Percentiles rank a stretch among this genome's conserved stretches.
These are phyloP conservation scores for Trachelus stipa DNA, from an alignment of 2,888 invertebrate species.

Conservation along the genomic window DNA sequence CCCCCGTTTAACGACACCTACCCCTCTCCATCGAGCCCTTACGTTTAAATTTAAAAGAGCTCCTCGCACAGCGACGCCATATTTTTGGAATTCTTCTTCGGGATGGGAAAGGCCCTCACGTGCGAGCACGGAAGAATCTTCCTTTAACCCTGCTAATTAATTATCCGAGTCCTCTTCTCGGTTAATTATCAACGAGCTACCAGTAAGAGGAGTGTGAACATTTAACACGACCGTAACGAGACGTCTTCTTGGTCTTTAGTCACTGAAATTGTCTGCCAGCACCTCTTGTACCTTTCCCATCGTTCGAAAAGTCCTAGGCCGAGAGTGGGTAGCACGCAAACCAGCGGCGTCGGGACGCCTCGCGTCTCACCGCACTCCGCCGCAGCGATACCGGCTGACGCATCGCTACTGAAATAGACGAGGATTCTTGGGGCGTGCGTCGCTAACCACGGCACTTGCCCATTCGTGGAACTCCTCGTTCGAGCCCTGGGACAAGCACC, in stretches of 20 bases:
- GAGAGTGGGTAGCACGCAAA: neutral
- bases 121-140: neutral
- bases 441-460: neutral
- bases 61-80: neutral
- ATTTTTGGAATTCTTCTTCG: neutral
- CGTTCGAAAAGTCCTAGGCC: neutral
- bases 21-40: neutral
- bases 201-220: conserved; percentile 17
- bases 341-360: neutral
- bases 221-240: conserved; percentile 15
- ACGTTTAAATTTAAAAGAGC: neutral
- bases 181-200: conserved; percentile 20
- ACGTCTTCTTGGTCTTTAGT: neutral
- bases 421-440: neutral
- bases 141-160: neutral
- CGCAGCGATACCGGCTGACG: neutral
- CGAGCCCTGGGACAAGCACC: neutral
- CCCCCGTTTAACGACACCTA: neutral
- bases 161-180: neutral
- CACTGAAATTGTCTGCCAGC: neutral
- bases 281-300: neutral
- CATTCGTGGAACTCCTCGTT: neutral
- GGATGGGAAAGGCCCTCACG: neutral
- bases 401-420: neutral
- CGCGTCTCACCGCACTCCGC: neutral